These are phyloP conservation scores for Malacoctenus gilli DNA, from an alignment of 2,797 vertebrate species.

Conservation along the genomic window DNA sequence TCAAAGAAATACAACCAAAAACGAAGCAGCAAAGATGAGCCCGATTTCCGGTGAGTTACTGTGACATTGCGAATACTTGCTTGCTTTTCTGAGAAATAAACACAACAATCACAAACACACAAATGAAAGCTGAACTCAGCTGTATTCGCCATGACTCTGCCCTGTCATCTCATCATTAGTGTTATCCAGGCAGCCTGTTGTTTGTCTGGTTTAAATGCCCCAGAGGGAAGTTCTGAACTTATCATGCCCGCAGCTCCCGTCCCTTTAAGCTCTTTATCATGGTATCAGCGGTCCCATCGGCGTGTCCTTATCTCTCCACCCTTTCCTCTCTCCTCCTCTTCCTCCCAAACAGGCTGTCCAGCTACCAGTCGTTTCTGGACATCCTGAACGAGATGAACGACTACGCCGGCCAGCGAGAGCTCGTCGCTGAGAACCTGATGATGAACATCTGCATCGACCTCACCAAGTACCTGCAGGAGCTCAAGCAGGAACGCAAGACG, in stretches of 20 bases:
- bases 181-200: background rate
- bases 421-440: slow-evolving; percentile 90
- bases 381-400: slow-evolving; percentile 91
- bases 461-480: slow-evolving; percentile 88
- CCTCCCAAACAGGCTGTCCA: slow-evolving; percentile 81
- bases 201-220: slow-evolving; percentile 49
- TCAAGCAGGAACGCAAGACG: slow-evolving; percentile 90
- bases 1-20: slow-evolving; percentile 90
- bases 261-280: slow-evolving; percentile 39
- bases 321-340: slow-evolving; percentile 44
- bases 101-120: too few relatives aligned
- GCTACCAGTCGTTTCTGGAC: slow-evolving; percentile 87
- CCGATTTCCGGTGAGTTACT: slow-evolving; percentile 86
- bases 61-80: too few relatives aligned
- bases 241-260: slow-evolving; percentile 33
- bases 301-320: slow-evolving; percentile 43
- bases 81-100: too few relatives aligned
- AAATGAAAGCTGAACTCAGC: background rate
- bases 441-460: slow-evolving; percentile 88
- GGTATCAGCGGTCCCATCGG: slow-evolving; percentile 54
- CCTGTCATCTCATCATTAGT: background rate
- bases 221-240: slow-evolving; percentile 53
- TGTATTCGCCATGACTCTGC: background rate
- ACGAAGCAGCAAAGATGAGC: slow-evolving; percentile 87
- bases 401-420: slow-evolving; percentile 90